Conservation (phyloP, 2,888 invertebrate species). For the Hofmannophila pseudospretella region DNA sequence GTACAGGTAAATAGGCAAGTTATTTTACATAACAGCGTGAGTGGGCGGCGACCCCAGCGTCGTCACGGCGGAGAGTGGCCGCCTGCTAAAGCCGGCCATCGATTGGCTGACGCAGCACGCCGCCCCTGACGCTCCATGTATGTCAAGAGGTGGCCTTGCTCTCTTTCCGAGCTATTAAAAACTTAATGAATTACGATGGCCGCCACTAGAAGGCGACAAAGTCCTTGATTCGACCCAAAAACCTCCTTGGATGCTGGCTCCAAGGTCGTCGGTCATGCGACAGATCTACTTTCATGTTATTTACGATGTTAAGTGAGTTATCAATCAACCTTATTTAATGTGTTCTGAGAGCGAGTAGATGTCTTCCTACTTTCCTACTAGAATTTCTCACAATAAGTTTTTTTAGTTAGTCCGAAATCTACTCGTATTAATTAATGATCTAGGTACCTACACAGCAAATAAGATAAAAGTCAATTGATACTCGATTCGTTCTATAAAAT, state of each 20-base stretch:
- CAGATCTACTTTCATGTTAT: conserved; percentile 7
- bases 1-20: neutral
- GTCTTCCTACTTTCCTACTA: no score
- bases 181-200: conserved; percentile 69
- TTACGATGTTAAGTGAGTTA: conserved; percentile 7
- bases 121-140: conserved; percentile 57
- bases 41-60: conserved; percentile 54
- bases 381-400: no score
- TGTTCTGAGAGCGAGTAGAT: no score
- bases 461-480: no score
- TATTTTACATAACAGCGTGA: conserved; percentile 17
- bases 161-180: conserved; percentile 71
- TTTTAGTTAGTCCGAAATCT: no score
- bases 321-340: conserved; percentile 17
- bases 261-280: conserved; percentile 19
- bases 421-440: no score
- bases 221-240: conserved; percentile 46
- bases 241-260: conserved; percentile 18
- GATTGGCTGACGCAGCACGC: conserved; percentile 69
- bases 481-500: no score
- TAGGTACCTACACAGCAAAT: no score
- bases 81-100: conserved; percentile 42
- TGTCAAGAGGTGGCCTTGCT: conserved; percentile 76
- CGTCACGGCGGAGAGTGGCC: conserved; percentile 31
- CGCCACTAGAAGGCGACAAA: conserved; percentile 37